phyloP scores from a whole-genome alignment of 2,888 invertebrate species.

The Oligia strigilis region DNA sequence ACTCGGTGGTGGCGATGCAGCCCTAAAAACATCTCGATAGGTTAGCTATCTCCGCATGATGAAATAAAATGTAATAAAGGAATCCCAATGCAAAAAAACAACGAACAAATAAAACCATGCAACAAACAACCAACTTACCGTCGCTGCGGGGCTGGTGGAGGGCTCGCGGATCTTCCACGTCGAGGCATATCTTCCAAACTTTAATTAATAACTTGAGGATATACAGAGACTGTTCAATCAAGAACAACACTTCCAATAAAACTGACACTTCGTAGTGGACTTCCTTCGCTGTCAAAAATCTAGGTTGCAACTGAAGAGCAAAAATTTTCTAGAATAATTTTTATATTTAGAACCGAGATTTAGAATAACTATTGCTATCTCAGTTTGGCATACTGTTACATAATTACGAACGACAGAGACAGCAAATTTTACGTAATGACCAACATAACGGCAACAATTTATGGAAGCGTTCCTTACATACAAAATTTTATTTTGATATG shows the following conservation, averaged over 20 bases:
- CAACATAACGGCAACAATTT: conserved; percentile 39
- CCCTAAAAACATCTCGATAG: conserved; percentile 78
- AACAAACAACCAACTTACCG: conserved; percentile 83
- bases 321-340: conserved; percentile 73
- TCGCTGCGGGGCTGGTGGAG: conserved; percentile 91
- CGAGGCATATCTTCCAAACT: conserved; percentile 91
- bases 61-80: conserved; percentile 38
- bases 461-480: conserved; percentile 32
- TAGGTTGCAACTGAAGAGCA: conserved; percentile 60
- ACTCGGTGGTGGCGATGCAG: conserved; percentile 83
- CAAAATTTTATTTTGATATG: conserved; percentile 1
- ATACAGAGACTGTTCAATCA: conserved; percentile 33
- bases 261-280: conserved; percentile 47
- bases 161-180: conserved; percentile 93
- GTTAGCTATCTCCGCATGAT: conserved; percentile 74
- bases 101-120: conserved; percentile 31
- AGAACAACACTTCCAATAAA: conserved; percentile 56
- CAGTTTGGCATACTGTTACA: not conserved
- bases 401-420: conserved; percentile 25
- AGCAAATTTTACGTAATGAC: not conserved
- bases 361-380: conserved; percentile 62
- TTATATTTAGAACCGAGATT: conserved; percentile 68
- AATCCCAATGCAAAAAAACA: conserved; percentile 29
- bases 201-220: conserved; percentile 37
- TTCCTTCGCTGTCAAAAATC: conserved; percentile 44